Conservation (phyloP, 37 sponge, comb jelly and placozoan genomes). For the Halisarca cf. caerulea region DNA sequence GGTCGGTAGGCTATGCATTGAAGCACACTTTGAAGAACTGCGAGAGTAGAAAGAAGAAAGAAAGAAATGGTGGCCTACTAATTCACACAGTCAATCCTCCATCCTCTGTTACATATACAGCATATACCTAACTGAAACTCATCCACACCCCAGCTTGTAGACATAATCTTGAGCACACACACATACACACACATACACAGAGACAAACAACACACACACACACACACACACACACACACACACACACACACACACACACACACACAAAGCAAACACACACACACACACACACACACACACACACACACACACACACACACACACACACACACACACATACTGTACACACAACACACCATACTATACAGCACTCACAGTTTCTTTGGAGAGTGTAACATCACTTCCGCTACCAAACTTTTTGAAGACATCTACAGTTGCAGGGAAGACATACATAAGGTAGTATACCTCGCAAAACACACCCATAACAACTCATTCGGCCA, state of each 20-base stretch:
- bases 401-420: constrained; percentile 38
- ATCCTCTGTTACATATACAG: no score
- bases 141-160: not conserved
- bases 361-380: constrained; percentile 45
- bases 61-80: not conserved
- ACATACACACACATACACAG: not conserved
- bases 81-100: not conserved
- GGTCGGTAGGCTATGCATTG: constrained; percentile 25
- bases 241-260: not conserved
- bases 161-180: not conserved
- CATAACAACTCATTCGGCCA: no score
- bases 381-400: constrained; percentile 30
- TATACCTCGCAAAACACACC: no score
- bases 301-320: not conserved
- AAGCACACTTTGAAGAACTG: constrained; percentile 60
- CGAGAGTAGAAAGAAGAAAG: not conserved
- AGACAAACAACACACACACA: no score
- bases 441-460: not conserved
- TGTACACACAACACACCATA: no score
- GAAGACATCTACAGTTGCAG: constrained; percentile 23
- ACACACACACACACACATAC: not conserved
- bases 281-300: not conserved
- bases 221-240: not conserved
- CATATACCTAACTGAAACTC: no score
- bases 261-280: not conserved